These are phyloP conservation scores for Clitarchus hookeri DNA, from an alignment of 2,888 invertebrate genomes.

Conservation along the genomic window DNA sequence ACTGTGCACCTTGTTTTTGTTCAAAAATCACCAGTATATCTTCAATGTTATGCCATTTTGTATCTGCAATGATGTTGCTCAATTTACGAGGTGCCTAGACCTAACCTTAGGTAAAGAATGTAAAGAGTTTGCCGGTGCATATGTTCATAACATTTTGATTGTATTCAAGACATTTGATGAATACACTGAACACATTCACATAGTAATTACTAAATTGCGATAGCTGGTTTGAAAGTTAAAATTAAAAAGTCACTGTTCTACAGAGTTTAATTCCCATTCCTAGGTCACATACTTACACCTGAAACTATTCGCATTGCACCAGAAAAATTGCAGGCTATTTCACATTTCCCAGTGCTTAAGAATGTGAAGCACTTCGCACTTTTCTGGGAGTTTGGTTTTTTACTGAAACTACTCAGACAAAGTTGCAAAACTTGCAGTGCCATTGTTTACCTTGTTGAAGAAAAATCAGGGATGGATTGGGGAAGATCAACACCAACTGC, in stretches of 20 bases:
- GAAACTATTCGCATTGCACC: neutral
- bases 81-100: neutral
- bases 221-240: neutral
- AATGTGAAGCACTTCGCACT: neutral
- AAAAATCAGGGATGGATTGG: neutral
- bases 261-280: neutral
- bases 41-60: neutral
- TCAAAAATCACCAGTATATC: slow-evolving; percentile 34
- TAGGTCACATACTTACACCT: neutral
- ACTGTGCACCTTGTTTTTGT: slow-evolving; percentile 42
- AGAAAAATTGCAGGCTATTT: neutral
- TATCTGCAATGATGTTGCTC: neutral
- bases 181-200: neutral
- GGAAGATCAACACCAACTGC: neutral
- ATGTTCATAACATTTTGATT: neutral
- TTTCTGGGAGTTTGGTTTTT: neutral
- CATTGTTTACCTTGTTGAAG: neutral
- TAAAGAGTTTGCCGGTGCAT: neutral
- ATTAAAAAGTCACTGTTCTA: neutral
- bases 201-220: neutral
- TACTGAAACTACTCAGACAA: neutral
- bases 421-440: neutral
- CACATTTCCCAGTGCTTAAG: neutral
- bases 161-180: neutral
- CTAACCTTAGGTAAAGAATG: neutral